Evolutionary conservation across 2,888 invertebrate genomes (phyloP), one percentile per base, ranked within the genome.

Genomic region (Dilophus febrilis): DNA sequence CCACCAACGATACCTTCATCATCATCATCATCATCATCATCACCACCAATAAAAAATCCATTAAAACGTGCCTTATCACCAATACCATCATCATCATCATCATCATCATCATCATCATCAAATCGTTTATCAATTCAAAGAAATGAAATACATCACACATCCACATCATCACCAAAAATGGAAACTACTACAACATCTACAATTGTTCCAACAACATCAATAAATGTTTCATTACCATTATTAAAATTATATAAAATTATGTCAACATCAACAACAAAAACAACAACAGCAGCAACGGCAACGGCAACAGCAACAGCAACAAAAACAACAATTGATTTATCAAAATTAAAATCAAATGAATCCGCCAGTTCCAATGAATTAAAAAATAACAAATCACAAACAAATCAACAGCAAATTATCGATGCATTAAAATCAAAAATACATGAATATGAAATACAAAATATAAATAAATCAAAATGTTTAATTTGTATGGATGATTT

Each of bases 401-500:
- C 30, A 5, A 31, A 33, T 39, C 37, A 36, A 17, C 11, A 28
- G 26, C 55, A 57, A 49, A 51, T 78, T 34, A 64, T 82, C 40
- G 75, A 82, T 54, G 83, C 86, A 0, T 64, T 88, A 13, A 82
- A 84, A 54, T 72, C 70, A 31, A 74, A 77, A 48, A 77, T 88
- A 38, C 72, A 74, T 36, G 83, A 85, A 46, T 66, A 85, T 49
- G 87, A 87, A 55, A 70, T 70, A 43, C 66, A 68, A 50, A 59
- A 58, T 46, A 67, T 62, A 45, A 67, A 69, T 42, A 75, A 79
- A 60, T 16, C 16, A 12, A 87, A 87, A 59, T 91, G 91, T 65
- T 69, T 90, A 38, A 91, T 91, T 48, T 91, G 91, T 55, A 75
- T 90, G 67, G 88, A 85, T 39, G 71, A 77, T 26, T 87, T 87